Evolutionary conservation across 2,888 invertebrate genomes (phyloP).

Genomic region (Eupithecia subfuscata): DNA sequence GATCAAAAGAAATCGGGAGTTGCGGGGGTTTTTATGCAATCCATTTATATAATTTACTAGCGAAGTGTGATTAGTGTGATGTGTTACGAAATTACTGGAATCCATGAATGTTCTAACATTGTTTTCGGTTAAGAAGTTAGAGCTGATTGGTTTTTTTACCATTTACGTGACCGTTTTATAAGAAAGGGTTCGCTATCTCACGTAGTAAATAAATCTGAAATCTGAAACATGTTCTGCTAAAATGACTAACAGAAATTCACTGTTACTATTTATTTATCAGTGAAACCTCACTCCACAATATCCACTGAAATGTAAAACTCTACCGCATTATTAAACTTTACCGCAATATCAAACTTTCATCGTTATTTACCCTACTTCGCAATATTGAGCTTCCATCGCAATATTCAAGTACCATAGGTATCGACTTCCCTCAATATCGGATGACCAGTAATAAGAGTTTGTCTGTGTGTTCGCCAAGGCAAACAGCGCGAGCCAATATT

Average conservation of each 20-base stretch:
- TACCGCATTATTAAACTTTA: not conserved
- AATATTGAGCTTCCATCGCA: constrained; percentile 7
- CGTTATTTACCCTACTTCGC: not conserved
- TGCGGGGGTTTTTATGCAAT: not conserved
- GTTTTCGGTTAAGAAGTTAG: not conserved
- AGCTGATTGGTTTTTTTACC: not conserved
- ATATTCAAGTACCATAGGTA: constrained; percentile 10
- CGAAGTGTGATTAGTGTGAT: no score
- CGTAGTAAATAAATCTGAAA: not conserved
- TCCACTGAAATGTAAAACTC: not conserved
- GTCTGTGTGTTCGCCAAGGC: constrained; percentile 47
- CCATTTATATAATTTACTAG: no score
- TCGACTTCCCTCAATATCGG: constrained; percentile 31
- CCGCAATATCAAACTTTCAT: not conserved
- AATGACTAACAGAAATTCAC: not conserved
- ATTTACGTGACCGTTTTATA: not conserved
- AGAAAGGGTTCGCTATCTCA: not conserved
- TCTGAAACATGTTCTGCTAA: not conserved
- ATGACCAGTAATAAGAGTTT: constrained; percentile 45
- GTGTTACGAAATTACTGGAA: no score
- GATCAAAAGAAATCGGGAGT: not conserved
- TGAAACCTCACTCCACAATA: not conserved
- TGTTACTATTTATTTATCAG: not conserved
- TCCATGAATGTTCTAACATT: not conserved
- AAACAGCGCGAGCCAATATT: constrained; percentile 38